Conservation (phyloP, 53 echinoderm and acorn worm genomes). For the Echinarachnius parma region DNA sequence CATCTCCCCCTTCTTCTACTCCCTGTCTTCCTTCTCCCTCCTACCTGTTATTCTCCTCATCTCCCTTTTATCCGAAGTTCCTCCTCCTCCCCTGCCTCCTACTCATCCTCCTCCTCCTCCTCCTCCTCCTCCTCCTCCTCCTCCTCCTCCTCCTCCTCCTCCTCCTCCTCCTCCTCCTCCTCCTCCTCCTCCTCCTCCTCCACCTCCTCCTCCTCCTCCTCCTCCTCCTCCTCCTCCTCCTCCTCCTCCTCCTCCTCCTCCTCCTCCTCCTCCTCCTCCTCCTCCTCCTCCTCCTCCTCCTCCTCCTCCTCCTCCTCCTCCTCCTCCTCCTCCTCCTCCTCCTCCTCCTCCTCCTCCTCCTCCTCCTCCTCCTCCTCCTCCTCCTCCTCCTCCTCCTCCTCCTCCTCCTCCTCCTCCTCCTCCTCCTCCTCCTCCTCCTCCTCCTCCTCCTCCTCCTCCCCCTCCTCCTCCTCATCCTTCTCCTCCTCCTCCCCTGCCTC, state of each 20-base stretch:
- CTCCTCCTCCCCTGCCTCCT: not conserved
- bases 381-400: not conserved
- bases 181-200: not conserved
- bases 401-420: not conserved
- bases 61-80: not conserved
- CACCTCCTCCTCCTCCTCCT: not conserved
- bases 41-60: not conserved
- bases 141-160: not conserved
- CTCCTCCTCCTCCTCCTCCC: not conserved
- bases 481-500: not conserved
- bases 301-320: not conserved
- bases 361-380: not conserved
- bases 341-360: not conserved
- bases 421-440: not conserved
- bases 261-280: not conserved
- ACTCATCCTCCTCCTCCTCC: not conserved
- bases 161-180: not conserved
- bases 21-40: not conserved
- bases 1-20: not conserved
- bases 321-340: not conserved
- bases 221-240: slow-evolving; percentile 11
- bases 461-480: not conserved
- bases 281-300: not conserved
- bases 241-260: not conserved
- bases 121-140: not conserved